phyloP scores from a whole-genome alignment of 1,140 invertebrate species.

The Diorhabda carinulata region DNA sequence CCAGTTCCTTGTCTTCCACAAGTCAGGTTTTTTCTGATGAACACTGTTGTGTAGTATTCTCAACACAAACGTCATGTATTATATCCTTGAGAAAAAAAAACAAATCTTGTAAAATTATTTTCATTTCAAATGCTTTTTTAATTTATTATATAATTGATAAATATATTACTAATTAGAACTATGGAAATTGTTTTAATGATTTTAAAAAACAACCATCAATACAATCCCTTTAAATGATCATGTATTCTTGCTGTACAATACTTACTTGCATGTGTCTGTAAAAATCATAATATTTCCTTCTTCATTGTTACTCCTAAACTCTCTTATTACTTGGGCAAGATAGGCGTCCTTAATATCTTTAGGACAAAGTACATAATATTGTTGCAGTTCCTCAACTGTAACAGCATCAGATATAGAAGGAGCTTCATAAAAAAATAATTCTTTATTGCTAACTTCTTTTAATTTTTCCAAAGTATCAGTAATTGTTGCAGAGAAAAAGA shows the following conservation, averaged over 20 bases:
- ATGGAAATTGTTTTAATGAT: no score
- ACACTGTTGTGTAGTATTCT: no score
- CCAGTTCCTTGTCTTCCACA: no score
- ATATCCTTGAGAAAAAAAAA: no score
- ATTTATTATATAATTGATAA: no score
- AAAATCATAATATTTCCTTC: slow-evolving; percentile 88
- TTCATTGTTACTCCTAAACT: slow-evolving; percentile 67
- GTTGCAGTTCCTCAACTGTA: slow-evolving; percentile 84
- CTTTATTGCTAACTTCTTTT: slow-evolving; percentile 56
- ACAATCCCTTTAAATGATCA: no score
- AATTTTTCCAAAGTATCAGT: slow-evolving; percentile 77
- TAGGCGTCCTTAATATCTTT: slow-evolving; percentile 90
- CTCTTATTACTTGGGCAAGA: slow-evolving; percentile 81
- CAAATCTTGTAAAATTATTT: no score
- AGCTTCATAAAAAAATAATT: slow-evolving; percentile 64
- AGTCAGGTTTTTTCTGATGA: no score
- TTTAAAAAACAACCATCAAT: no score
- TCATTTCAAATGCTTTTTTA: no score
- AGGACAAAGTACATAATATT: slow-evolving; percentile 87
- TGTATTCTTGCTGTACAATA: background rate
- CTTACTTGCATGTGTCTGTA: slow-evolving; percentile 88
- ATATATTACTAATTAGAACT: no score
- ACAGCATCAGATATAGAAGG: slow-evolving; percentile 60
- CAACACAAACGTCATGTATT: no score
- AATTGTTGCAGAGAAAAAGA: slow-evolving; percentile 96